Evolutionary conservation across 2,888 invertebrate genomes (phyloP), one percentile per base, ranked within the genome.

Genomic region (Yponomeuta evonymella): DNA sequence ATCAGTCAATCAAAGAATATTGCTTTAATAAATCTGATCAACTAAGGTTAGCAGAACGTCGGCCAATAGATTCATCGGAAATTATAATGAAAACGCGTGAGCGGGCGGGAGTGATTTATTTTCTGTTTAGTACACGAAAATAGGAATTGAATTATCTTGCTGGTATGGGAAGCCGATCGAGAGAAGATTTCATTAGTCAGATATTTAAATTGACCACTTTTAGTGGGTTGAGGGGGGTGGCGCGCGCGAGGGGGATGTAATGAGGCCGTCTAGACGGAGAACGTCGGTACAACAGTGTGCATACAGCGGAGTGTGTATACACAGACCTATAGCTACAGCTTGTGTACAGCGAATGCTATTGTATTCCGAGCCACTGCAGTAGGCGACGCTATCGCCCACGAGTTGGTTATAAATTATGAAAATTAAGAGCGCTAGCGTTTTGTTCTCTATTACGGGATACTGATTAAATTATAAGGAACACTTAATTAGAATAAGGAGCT

Each of bases 201-300:
- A 65, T 65, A 65, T 65, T 65, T 65, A 65, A 65, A 65, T 29
- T 65, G 65, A 65, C 65, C 65, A 33, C 65, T 65, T 65, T 58
- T 29, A 29, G 65, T 33, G 65, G 65, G 68, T 23, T 23, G 68
- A 12, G 77, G 78, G 75, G 76, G 75, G 78, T 75, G 82, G 85
- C 83, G 87, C 83, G 85, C 84, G 85, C 67, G 48, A 51, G 73
- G 72, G 66, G 65, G 68, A 62, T 71, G 71, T 74, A 74, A 74
- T 74, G 74, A 75, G 73, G 84, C 80, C 83, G 90, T 91, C 90
- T 90, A 90, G 90, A 90, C 90, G 83, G 79, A 79, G 79, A 69
- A 69, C 36, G 62, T 69, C 68, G 30, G 51, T 58, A 58, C 51
- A 15, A 15, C 4, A 58, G 51, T 58, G 51, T 58, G 51, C 15